Evolutionary conservation across 2,888 invertebrate genomes (phyloP).

Genomic region (Rhynchonema sp.): DNA sequence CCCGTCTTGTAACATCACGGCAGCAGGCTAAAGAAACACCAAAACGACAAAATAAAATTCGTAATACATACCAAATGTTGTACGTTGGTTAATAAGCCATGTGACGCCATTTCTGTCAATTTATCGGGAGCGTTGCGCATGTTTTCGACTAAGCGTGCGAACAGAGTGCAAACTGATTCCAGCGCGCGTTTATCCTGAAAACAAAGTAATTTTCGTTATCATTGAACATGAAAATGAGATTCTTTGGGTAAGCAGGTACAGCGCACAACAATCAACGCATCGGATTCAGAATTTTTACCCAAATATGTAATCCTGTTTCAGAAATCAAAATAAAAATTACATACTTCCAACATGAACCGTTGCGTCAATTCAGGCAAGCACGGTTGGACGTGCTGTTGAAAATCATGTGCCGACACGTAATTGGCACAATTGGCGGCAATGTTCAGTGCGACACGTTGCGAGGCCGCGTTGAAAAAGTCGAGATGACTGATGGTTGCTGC

Average conservation of each 20-base stretch:
- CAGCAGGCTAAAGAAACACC: background rate
- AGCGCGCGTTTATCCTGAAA: slow-evolving; percentile 86
- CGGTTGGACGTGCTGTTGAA: slow-evolving; percentile 29
- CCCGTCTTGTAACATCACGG: background rate
- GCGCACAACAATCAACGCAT: too few relatives aligned
- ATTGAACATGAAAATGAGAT: background rate
- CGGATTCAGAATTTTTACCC: too few relatives aligned
- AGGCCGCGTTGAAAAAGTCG: slow-evolving; percentile 95
- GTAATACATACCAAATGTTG: slow-evolving; percentile 14
- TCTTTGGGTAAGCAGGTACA: too few relatives aligned
- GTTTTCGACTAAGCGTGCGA: slow-evolving; percentile 85
- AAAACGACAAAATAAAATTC: background rate
- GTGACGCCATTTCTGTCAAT: slow-evolving; percentile 77
- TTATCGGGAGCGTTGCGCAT: slow-evolving; percentile 75
- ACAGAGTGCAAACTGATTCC: slow-evolving; percentile 85
- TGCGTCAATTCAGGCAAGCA: background rate
- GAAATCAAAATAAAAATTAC: too few relatives aligned
- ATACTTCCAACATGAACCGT: slow-evolving; percentile 2
- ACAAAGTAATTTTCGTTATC: background rate
- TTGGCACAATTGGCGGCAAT: slow-evolving; percentile 88
- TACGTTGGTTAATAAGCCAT: slow-evolving; percentile 49
- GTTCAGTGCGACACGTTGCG: slow-evolving; percentile 82
- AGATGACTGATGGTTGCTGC: slow-evolving; percentile 84
- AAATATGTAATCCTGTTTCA: too few relatives aligned
- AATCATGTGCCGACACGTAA: slow-evolving; percentile 51